A percentile compares a stretch with the other conserved stretches of the same genome.
Conservation (phyloP, 1,140 invertebrate species). For the Heliconius congener region DNA sequence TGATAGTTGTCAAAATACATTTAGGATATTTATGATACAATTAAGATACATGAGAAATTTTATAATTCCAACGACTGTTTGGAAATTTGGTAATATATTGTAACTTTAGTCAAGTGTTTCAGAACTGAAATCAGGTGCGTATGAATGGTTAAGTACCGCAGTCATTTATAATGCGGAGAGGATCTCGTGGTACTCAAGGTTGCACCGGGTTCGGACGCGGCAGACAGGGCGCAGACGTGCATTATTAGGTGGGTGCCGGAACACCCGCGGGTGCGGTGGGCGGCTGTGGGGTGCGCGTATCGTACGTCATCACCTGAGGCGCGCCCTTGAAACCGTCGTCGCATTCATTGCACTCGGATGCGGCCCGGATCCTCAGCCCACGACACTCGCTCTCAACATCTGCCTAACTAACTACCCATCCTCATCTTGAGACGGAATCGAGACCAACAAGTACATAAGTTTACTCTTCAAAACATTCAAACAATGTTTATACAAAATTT, state of each 20-base stretch:
- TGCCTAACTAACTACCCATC: constrained; percentile 30
- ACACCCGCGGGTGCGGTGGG: constrained; percentile 71
- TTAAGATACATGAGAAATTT: neutral
- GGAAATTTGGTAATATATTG: neutral
- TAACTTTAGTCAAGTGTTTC: constrained; percentile 19
- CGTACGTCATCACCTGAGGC: constrained; percentile 80
- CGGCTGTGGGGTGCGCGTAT: constrained; percentile 72
- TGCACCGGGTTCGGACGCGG: constrained; percentile 76
- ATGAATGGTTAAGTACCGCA: neutral
- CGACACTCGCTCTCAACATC: constrained; percentile 66
- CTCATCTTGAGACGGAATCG: constrained; percentile 7
- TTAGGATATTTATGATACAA: neutral
- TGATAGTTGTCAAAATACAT: neutral
- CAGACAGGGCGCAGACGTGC: constrained; percentile 81
- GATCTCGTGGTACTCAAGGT: constrained; percentile 66
- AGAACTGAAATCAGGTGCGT: neutral
- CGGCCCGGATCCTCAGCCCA: constrained; percentile 68
- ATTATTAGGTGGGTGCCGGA: constrained; percentile 81
- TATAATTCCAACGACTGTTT: neutral
- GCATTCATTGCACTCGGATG: constrained; percentile 80
- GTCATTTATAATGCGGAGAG: constrained; percentile 18
- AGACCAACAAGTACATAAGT: neutral
- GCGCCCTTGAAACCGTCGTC: constrained; percentile 79
- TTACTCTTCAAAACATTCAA: neutral
- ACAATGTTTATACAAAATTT: too few relatives aligned